Percentiles rank a stretch among this genome's conserved stretches.
Conservation (phyloP, 92 coral and sea anemone species). For the Heliopora coerulea region DNA sequence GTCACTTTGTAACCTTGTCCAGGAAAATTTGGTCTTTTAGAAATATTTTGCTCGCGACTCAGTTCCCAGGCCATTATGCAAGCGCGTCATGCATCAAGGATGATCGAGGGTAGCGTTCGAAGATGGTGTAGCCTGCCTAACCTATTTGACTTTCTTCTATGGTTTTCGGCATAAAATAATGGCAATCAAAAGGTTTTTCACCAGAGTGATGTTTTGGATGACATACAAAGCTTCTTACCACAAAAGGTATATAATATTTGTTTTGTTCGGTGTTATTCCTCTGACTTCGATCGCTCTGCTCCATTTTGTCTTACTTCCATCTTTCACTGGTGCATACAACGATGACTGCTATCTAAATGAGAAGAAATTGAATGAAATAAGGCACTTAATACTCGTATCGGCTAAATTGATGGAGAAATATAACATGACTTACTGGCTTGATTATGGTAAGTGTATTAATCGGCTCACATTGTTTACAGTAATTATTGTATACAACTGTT, state of each 20-base stretch:
- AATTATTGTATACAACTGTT: too few relatives aligned
- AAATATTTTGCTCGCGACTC: too few relatives aligned
- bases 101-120: too few relatives aligned
- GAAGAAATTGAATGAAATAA: constrained; percentile 52
- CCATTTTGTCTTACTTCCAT: constrained; percentile 65
- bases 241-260: background rate
- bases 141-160: too few relatives aligned
- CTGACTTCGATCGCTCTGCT: constrained; percentile 12
- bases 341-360: constrained; percentile 66
- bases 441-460: constrained; percentile 64
- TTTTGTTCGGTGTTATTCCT: background rate
- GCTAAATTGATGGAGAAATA: constrained; percentile 63
- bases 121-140: too few relatives aligned
- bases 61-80: too few relatives aligned
- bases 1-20: too few relatives aligned
- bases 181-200: background rate
- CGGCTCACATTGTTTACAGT: too few relatives aligned
- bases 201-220: background rate
- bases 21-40: too few relatives aligned
- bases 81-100: too few relatives aligned
- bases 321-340: constrained; percentile 66
- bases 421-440: constrained; percentile 81
- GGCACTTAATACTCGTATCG: constrained; percentile 65
- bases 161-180: too few relatives aligned
- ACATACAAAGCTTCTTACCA: background rate